Evolutionary conservation across 2,113 vertebrate species (phyloP).

Genomic region (Cacatua alba): DNA sequence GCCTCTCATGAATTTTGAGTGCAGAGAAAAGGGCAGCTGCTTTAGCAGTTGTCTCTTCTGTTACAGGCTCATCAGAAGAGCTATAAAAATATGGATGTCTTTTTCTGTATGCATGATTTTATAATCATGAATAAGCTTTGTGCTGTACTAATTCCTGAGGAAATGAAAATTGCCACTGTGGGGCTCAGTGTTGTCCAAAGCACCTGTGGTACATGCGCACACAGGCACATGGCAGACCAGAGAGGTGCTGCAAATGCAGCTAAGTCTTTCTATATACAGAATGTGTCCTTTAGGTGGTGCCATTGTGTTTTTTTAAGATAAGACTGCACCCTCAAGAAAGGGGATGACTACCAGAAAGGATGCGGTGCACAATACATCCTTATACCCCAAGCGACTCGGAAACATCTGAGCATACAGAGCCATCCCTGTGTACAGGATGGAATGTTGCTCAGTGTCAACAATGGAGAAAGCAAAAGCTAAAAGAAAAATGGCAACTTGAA

Average conservation of each 20-base stretch:
- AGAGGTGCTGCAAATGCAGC: background rate
- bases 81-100: slow-evolving; percentile 10
- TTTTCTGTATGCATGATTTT: slow-evolving; percentile 4
- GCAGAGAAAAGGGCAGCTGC: slow-evolving; percentile 28
- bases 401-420: slow-evolving; percentile 27
- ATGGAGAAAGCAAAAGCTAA: background rate
- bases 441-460: background rate
- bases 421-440: slow-evolving; percentile 32
- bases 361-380: slow-evolving; percentile 1
- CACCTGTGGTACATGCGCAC: accelerated
- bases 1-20: background rate
- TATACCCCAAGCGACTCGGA: slow-evolving; percentile 17
- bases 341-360: background rate
- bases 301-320: slow-evolving; percentile 65
- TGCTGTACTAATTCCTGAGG: background rate
- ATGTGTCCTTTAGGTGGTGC: slow-evolving; percentile 71
- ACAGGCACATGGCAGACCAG: background rate
- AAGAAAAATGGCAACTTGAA: background rate
- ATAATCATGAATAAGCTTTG: background rate
- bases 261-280: background rate
- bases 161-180: background rate
- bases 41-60: slow-evolving; percentile 34
- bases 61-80: background rate
- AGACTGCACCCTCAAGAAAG: background rate
- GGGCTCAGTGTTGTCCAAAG: background rate